Percentiles rank a stretch among this genome's conserved stretches.
phyloP scores from a whole-genome alignment of 2,797 vertebrate genomes.

The Sternarchorhynchus goeldii region DNA sequence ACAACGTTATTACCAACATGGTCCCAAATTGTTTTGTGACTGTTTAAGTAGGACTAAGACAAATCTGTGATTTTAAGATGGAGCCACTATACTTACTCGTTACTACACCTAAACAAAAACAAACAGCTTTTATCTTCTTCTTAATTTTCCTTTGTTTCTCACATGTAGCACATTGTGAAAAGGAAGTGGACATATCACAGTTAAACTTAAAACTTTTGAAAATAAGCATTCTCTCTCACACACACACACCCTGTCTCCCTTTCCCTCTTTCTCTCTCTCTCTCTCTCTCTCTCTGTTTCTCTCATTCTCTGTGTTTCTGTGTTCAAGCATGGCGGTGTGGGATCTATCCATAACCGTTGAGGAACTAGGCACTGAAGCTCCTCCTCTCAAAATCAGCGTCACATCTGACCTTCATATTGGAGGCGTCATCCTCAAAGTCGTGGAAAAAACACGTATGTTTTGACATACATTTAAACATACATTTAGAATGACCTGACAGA shows the following conservation, averaged over 20 bases:
- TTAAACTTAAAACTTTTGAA: too few relatives aligned
- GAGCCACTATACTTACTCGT: too few relatives aligned
- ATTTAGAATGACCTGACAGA: too few relatives aligned
- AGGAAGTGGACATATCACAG: too few relatives aligned
- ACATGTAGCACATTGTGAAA: too few relatives aligned
- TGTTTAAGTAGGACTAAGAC: too few relatives aligned
- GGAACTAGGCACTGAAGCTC: conserved; percentile 67
- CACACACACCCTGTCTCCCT: background rate
- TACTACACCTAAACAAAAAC: too few relatives aligned
- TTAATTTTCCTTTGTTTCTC: too few relatives aligned
- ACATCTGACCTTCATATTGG: conserved; percentile 77
- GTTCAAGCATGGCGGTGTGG: conserved; percentile 71
- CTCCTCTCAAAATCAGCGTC: conserved; percentile 74
- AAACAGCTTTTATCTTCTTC: too few relatives aligned
- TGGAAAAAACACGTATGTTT: conserved; percentile 76
- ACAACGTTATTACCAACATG: background rate
- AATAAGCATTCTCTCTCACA: background rate
- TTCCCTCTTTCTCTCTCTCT: background rate
- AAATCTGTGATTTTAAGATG: too few relatives aligned
- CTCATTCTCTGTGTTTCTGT: background rate
- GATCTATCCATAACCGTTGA: conserved; percentile 75
- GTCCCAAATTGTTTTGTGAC: background rate
- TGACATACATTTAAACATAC: background rate
- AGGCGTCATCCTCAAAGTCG: conserved; percentile 76
- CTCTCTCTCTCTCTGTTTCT: background rate